These are phyloP conservation scores for Mionectes macconnelli DNA, from an alignment of 2,113 vertebrate genomes.

Conservation along the genomic window DNA sequence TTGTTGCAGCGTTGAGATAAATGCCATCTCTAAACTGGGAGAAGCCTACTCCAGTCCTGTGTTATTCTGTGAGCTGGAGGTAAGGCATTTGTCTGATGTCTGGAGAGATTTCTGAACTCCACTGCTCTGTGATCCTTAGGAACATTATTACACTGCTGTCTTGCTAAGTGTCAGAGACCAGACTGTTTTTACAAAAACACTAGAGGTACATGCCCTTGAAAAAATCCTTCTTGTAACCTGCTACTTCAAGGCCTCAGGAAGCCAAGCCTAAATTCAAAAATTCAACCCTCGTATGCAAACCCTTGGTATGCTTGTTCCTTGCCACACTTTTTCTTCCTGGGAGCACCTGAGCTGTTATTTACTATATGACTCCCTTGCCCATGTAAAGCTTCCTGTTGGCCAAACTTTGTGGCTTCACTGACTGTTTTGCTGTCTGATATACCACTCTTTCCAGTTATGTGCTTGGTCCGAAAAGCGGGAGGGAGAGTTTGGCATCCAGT, in stretches of 20 bases:
- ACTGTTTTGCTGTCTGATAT: background rate
- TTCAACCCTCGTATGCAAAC: background rate
- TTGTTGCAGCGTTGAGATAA: conserved; percentile 58
- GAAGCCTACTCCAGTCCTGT: conserved; percentile 70
- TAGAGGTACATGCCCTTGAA: background rate
- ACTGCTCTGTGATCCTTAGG: background rate
- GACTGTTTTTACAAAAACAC: background rate
- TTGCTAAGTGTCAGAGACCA: background rate
- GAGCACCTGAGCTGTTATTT: background rate
- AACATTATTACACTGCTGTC: background rate
- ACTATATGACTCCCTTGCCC: background rate
- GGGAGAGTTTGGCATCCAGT: background rate
- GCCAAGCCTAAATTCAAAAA: background rate
- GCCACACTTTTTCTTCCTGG: background rate
- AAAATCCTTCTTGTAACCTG: background rate
- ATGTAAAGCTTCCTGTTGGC: background rate
- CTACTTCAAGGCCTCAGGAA: background rate
- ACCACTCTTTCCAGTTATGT: background rate
- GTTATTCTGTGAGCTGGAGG: conserved; percentile 75
- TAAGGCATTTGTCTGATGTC: conserved; percentile 1
- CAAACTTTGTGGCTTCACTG: background rate
- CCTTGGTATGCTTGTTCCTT: background rate
- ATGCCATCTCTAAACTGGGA: conserved; percentile 49
- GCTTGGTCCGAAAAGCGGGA: background rate
- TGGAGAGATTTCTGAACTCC: background rate